Evolutionary conservation across 2,113 vertebrate genomes (phyloP).

Genomic region (Sisor rabdophorus): DNA sequence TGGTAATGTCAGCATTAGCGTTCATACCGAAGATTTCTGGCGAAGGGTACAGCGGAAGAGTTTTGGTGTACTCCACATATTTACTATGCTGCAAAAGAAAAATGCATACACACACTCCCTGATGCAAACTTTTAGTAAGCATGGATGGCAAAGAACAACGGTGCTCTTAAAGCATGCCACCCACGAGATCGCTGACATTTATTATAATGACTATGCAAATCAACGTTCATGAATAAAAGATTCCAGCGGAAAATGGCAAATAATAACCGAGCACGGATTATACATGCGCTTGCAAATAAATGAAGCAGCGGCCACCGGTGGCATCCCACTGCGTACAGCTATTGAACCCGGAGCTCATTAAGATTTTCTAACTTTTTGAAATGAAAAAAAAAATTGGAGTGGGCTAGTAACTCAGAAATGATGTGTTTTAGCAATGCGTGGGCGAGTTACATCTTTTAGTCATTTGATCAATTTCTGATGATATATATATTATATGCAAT

Average conservation of each 20-base stretch:
- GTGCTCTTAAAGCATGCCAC: slow-evolving; percentile 62
- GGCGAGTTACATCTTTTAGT: slow-evolving; percentile 24
- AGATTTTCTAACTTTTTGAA: slow-evolving; percentile 58
- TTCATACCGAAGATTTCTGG: slow-evolving; percentile 86
- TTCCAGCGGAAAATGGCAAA: slow-evolving; percentile 66
- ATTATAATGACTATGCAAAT: slow-evolving; percentile 76
- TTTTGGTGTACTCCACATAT: slow-evolving; percentile 80
- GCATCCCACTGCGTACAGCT: slow-evolving; percentile 58
- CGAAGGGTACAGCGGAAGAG: slow-evolving; percentile 76
- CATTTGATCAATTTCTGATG: background rate
- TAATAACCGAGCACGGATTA: slow-evolving; percentile 65
- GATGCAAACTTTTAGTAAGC: slow-evolving; percentile 53
- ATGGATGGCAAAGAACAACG: slow-evolving; percentile 59
- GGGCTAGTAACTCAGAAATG: slow-evolving; percentile 11
- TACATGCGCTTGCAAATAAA: slow-evolving; percentile 65
- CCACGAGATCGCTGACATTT: slow-evolving; percentile 72
- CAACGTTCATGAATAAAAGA: slow-evolving; percentile 72
- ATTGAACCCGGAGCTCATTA: slow-evolving; percentile 63
- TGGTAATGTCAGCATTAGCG: slow-evolving; percentile 80
- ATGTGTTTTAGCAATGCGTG: slow-evolving; percentile 8
- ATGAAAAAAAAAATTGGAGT: background rate
- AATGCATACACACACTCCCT: background rate
- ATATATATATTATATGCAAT: background rate
- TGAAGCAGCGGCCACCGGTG: slow-evolving; percentile 58
- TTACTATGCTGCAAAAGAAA: slow-evolving; percentile 69